Evolutionary conservation across 2,888 invertebrate species (phyloP), one percentile per base, ranked within the genome.

Genomic region (Pyralis farinalis): DNA sequence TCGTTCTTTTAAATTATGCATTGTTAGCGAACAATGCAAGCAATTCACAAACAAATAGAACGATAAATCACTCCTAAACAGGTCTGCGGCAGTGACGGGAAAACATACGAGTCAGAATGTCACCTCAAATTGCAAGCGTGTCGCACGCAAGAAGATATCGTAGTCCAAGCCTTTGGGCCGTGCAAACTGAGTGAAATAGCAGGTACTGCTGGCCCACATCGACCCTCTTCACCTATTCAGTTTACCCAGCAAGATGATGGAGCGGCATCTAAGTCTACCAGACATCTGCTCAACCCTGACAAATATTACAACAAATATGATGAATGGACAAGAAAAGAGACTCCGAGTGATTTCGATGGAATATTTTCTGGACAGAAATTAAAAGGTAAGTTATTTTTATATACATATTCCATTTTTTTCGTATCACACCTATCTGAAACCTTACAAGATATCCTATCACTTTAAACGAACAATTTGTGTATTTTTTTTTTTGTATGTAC

Each of bases 91-190:
- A 94, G 94, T 65, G 94, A 95, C 66, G 94, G 94, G 39, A 94
- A 94, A 80, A 95, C 95, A 44, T 96, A 95, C 76, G 91, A 94
- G 57, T 96, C 95, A 51, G 95, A 96, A 69, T 97, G 97, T 71
- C 93, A 94, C 66, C 90, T 97, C 47, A 91, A 94, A 58, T 91
- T 94, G 66, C 93, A 95, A 77, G 94, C 96, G 38, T 97, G 97
- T 82, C 92, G 94, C 60, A 89, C 93, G 63, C 96, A 96, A 84
- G 93, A 93, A 58, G 93, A 95, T 63, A 93, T 96, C 51, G 93
- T 93, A 20, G 92, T 95, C 3, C 93, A 93, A 76, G 94, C 94
- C 1, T 93, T 94, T 56, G 94, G 94, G 33, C 92, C 93, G 44
- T 95, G 94, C 77, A 92, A 93, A 87, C 90, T 94, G 55, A 91